Percentiles rank a stretch among this genome's conserved stretches.
phyloP scores from a whole-genome alignment of 2,113 vertebrate species.

The Orthonyx spaldingii region DNA sequence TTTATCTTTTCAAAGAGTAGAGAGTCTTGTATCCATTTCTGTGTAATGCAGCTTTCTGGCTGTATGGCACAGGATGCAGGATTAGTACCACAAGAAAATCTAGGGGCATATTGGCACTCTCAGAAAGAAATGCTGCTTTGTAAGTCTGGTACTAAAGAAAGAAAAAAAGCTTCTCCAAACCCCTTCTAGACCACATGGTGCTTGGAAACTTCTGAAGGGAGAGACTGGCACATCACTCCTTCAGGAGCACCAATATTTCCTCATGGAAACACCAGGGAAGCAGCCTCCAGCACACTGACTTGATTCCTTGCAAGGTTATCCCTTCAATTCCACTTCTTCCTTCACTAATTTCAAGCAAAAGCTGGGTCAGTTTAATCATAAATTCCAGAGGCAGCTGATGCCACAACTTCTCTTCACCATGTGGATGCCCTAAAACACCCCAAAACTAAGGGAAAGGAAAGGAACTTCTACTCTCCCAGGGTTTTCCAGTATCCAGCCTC shows the following conservation, averaged over 20 bases:
- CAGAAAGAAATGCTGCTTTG: background rate
- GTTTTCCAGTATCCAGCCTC: background rate
- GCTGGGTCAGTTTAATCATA: background rate
- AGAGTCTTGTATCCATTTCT: background rate
- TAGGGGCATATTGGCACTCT: background rate
- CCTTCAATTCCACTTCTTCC: background rate
- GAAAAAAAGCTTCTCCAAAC: background rate
- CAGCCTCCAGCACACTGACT: background rate
- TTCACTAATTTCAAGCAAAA: background rate
- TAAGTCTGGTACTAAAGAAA: background rate
- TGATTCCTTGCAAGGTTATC: background rate
- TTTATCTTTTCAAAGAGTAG: background rate
- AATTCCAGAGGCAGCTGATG: background rate
- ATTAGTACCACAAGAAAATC: background rate
- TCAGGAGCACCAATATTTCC: background rate
- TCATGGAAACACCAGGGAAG: background rate
- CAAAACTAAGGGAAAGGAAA: background rate
- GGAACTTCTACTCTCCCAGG: background rate
- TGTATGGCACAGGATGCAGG: background rate
- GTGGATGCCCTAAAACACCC: background rate
- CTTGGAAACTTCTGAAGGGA: background rate
- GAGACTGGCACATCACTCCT: background rate
- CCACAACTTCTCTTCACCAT: background rate
- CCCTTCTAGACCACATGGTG: rapidly evolving
- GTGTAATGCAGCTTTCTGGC: background rate